Percentiles rank a stretch among this genome's conserved stretches.
phyloP scores from a whole-genome alignment of 1,140 invertebrate species.

The Apolygus lucorum region DNA sequence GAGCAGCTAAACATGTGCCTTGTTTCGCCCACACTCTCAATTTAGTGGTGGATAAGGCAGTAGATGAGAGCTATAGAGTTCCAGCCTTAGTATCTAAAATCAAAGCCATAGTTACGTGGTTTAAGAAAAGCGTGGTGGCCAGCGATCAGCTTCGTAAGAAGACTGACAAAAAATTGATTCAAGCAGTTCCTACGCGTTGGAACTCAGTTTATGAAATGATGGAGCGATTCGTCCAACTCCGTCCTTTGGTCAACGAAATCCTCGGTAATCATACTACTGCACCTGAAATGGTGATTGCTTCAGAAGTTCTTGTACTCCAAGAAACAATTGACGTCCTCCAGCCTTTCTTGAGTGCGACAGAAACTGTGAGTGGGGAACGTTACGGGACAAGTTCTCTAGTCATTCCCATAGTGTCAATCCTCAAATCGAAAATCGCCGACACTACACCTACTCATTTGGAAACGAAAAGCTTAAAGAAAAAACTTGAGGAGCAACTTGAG shows the following conservation, averaged over 20 bases:
- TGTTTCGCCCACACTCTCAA: not conserved
- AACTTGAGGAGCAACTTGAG: not conserved
- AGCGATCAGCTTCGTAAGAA: not conserved
- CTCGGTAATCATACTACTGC: not conserved
- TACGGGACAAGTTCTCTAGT: not conserved
- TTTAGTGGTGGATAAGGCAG: not conserved
- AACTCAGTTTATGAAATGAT: not conserved
- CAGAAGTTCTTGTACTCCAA: not conserved
- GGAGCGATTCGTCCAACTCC: too few relatives aligned
- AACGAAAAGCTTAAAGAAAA: not conserved
- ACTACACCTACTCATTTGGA: not conserved
- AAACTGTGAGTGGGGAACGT: not conserved
- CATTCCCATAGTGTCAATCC: not conserved
- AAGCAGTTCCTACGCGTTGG: not conserved
- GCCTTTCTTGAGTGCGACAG: not conserved
- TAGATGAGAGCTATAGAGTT: too few relatives aligned
- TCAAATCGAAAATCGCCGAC: not conserved
- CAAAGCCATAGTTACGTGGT: too few relatives aligned
- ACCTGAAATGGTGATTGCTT: not conserved
- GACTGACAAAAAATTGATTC: not conserved
- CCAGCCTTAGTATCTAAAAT: too few relatives aligned
- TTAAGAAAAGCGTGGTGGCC: not conserved
- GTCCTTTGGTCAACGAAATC: too few relatives aligned
- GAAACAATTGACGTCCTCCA: not conserved
- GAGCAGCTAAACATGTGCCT: not conserved